Base-by-base conservation (phyloP, 2,113 vertebrate genomes). In the Australoheros scitulus region DNA sequence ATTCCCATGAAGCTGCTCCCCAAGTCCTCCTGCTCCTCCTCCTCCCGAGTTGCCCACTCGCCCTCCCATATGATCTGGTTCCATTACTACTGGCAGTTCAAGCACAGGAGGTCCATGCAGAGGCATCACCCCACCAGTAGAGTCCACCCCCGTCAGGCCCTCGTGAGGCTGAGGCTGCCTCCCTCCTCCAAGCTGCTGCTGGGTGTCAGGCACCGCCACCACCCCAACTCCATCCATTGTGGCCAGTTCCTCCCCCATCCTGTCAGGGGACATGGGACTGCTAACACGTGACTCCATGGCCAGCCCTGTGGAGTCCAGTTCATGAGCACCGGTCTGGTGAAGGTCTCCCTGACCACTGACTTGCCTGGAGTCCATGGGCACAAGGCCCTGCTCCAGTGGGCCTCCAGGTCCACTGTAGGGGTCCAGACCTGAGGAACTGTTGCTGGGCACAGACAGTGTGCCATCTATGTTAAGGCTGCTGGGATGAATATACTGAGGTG, bases 401-500 rank as follows among this genome's bases (percentile, higher is more conserved):
- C 98, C 98, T 0, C 96, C 95, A 1, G 97, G 96, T 84, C 84
- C 96, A 75, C 97, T 95, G 90, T 98, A 99, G 3, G 96, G 98
- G 89, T 99, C 98, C 50, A 99, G 91, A 11, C 96, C 95, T 1
- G 97, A 95, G 29, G 97, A 95, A 75, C 96, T 98, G 76, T 95
- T 97, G 86, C 83, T 98, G 92, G 97, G 57, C 26, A 99, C 96
- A 6, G 98, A 96, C 34, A 99, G 89, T 3, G 97, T 97, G 57
- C 96, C 96, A 38, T 99, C 98, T 65, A 99, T 97, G 86, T 96
- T 99, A 76, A 99, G 95, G 85, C 96, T 97, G 94, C 97, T 98
- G 76, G 98, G 98, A 84, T 99, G 98, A 91, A 99, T 98, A 88
- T 99, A 99, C 80, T 99, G 98, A 88, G 98, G 98, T 20, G 98